phyloP scores from a whole-genome alignment of 2,113 vertebrate genomes.

The Mobula hypostoma region DNA sequence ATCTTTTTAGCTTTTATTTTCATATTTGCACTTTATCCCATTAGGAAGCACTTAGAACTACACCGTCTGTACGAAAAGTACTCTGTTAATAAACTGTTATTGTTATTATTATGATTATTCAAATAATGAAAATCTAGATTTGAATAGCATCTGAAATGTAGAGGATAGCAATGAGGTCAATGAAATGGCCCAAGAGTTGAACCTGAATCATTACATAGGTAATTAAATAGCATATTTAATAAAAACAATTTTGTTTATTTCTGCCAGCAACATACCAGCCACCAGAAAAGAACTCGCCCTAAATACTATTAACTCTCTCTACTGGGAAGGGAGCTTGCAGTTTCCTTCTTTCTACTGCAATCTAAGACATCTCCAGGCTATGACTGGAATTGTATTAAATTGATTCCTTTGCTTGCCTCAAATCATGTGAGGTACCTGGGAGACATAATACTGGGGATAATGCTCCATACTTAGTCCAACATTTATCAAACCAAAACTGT shows the following conservation, averaged over 20 bases:
- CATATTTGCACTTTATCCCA: no score
- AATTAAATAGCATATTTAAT: background rate
- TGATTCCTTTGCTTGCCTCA: background rate
- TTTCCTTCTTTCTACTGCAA: background rate
- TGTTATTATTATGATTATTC: background rate
- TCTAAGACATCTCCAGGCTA: slow-evolving; percentile 23
- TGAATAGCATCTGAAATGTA: background rate
- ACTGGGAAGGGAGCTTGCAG: no score
- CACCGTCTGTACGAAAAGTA: no score
- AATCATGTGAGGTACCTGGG: background rate
- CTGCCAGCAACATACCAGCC: background rate
- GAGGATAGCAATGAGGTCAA: background rate
- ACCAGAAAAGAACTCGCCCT: background rate
- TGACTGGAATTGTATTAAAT: background rate
- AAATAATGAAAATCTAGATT: slow-evolving; percentile 4
- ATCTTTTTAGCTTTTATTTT: no score
- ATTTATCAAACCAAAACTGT: background rate
- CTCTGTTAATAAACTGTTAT: no score
- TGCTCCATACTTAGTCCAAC: background rate
- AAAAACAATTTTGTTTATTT: background rate
- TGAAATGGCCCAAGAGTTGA: background rate
- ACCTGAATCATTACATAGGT: background rate
- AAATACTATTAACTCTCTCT: background rate
- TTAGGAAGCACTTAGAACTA: no score
- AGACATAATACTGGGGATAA: background rate